Evolutionary conservation across 2,113 vertebrate genomes (phyloP), one percentile per base, ranked within the genome.

Genomic region (Perca schrenkii): DNA sequence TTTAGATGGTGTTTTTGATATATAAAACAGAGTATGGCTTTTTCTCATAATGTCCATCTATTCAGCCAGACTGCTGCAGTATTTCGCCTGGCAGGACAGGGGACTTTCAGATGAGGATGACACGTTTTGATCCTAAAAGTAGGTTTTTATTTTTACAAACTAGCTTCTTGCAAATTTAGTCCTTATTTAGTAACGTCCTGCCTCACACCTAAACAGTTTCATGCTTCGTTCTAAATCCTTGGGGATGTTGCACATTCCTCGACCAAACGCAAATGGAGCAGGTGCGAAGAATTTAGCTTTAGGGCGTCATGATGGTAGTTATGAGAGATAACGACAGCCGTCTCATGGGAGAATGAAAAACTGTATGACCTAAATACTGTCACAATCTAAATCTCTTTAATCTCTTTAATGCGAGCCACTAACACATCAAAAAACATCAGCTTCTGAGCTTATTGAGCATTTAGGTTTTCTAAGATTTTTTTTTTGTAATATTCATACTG

Each of bases 281-380:
- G 91, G 84, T 89, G 86, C 57, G n/a, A 63, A 50, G 81, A 67
- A 74, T 87, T 84, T 71, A n/a, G 80, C 89, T 85, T 34, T 1
- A 54, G 90, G 89, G 34, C 4, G 4, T 61, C 57, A 7, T 47
- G 83, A 74, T 72, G 81, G 74, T 36, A 69, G 76, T 71, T 86
- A 82, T 5, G 2, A 57, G 49, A 74, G 75, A 77, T 56, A 82
- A 74, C 25, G 16, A 50, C 56, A 67, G 60, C 12, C 12, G 12
- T 77, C 79, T 60, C 71, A 4, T 4, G 50, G 52, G 67, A 79
- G 47, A 4, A 19, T 22, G n/a, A 72, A 50, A 53, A 80, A 85
- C 72, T 70, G 46, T 50, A 6, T 69, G 82, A 71, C 80, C 87
- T 67, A 86, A 82, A 92, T 88, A 77, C 79, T 68, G 62, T 34